Base-by-base conservation (phyloP, 2,888 invertebrate species). In the Metopia argyrocephala region DNA sequence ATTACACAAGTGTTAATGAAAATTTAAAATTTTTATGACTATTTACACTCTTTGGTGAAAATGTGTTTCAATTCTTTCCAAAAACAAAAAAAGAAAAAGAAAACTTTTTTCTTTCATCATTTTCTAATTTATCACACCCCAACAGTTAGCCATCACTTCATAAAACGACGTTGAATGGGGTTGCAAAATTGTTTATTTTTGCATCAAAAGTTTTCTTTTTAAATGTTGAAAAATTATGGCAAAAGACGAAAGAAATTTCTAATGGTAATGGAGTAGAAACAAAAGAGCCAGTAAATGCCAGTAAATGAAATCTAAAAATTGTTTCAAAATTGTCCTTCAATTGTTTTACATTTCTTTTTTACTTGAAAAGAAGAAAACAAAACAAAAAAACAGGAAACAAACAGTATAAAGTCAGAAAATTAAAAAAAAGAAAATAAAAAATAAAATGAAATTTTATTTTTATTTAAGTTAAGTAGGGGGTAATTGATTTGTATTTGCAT, bases 241-340 rank as follows among this genome's bases (percentile, higher is more conserved):
- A 9, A 48, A 15, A 38, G 38, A 38, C 38, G 3, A 38, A 38
- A 23, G 5, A 48, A 23, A 23, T 54, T 9, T 25, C 6, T 48
- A n/a, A n/a, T 48, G 15, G 15, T 48, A 5, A 5, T 52, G 20
- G 5, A 21, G 9, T 5, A 6, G 15, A 31, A 45, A 18, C 27
- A 48, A 59, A 23, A 20, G 38, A 54, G 59, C 9, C 2, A 20
- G 20, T 61, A 31, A 69, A 66, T 64, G 59, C 9, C 2, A 20
- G 20, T 61, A 31, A 69, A 66, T 64, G 45, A 68, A 74, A 74
- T 74, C 69, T 28, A 70, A 59, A 76, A 75, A 75, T 76, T 79
- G 66, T 70, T 69, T 20, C 65, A 66, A n/a, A 48, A 64, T 48
- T 62, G 28, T 28, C 7, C 48, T 27, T 18, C 25, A 18, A 0